Evolutionary conservation across 2,113 vertebrate species (phyloP), one percentile per base, ranked within the genome.

Genomic region (Grantiella picta): DNA sequence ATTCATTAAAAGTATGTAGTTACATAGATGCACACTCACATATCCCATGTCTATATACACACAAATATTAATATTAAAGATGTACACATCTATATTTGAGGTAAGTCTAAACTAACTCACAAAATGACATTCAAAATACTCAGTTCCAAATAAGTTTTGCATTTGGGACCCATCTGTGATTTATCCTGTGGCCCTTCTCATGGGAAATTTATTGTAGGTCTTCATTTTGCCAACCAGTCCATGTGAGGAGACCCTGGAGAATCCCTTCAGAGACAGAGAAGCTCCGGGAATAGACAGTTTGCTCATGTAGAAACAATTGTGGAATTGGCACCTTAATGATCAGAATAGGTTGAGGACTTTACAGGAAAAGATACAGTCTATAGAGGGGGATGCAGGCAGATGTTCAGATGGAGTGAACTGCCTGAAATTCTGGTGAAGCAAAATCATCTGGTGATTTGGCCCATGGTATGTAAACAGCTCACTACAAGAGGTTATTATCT

Each of bases 401-500:
- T 88, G 52, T 17, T 90, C 71, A 71, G 79, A 4, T 60, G 47
- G 68, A 78, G 79, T 68, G 53, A 93, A 83, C 54, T 81, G 68
- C 79, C 81, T n/a, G 79, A 88, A 93, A 64, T 29, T 93, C 82
- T 65, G 47, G 12, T 60, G 75, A 78, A 80, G 52, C 69, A 80
- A 71, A 86, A 71, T 85, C 40, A 66, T 25, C 44, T 63, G 75
- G 42, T 44, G 88, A 95, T 94, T 97, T 97, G 87, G 95, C 97
- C 95, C 94, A 93, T 96, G 68, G 38, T 63, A 89, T 80, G 88
- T 95, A 96, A 96, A 95, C 86, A 88, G 71, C 42, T 93, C 71
- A 35, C 53, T 72, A 42, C 29, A 75, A 85, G 92, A 96, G 78
- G 61, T 93, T 94, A 95, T 94, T 96, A 91, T 97, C 96, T 98